Conservation (phyloP, 2,113 vertebrate genomes). For the Gorsachius goisagi region DNA sequence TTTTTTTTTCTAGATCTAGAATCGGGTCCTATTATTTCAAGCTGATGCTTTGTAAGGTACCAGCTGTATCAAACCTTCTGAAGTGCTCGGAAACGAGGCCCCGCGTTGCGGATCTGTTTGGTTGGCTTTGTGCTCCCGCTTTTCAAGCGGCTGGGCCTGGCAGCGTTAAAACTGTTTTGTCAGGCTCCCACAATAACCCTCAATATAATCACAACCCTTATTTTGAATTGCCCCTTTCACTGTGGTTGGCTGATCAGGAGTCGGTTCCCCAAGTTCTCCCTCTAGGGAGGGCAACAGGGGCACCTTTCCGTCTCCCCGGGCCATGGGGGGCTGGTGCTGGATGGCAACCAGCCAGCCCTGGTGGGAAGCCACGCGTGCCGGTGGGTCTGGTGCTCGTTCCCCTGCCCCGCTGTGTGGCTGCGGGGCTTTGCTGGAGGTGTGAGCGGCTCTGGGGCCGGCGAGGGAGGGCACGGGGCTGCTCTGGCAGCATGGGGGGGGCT, state of each 20-base stretch:
- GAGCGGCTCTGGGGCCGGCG: background rate
- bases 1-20: background rate
- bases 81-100: background rate
- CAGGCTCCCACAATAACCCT: background rate
- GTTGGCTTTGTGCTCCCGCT: conserved; percentile 45
- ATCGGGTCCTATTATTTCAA: background rate
- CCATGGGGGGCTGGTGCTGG: background rate
- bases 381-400: background rate
- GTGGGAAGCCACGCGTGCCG: rapidly evolving
- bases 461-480: background rate
- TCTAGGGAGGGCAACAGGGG: background rate
- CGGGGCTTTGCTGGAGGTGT: background rate
- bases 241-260: background rate
- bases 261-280: background rate
- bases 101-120: background rate
- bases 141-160: background rate
- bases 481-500: background rate
- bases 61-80: background rate
- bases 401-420: background rate
- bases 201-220: background rate
- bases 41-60: background rate
- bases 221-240: background rate
- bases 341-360: background rate
- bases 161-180: background rate
- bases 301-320: background rate